phyloP scores from a whole-genome alignment of 2,888 invertebrate species.

The Rhabditophanes sp. region DNA sequence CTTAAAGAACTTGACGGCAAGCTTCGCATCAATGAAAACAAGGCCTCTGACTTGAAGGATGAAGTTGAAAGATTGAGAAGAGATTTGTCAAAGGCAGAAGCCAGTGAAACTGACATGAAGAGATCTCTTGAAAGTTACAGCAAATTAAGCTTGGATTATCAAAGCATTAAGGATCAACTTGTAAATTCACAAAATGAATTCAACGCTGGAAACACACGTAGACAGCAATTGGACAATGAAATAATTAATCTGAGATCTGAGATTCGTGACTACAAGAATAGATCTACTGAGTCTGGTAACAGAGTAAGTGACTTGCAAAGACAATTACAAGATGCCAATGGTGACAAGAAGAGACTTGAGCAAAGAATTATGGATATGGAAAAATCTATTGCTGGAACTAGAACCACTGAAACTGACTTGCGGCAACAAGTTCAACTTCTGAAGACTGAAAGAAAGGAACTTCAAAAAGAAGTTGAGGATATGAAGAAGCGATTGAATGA shows the following conservation, averaged over 20 bases:
- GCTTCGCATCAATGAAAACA: constrained; percentile 31
- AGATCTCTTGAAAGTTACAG: constrained; percentile 27
- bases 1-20: constrained; percentile 37
- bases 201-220: constrained; percentile 21
- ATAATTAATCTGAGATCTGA: constrained; percentile 29
- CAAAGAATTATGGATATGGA: constrained; percentile 33
- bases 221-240: constrained; percentile 33
- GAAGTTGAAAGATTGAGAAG: constrained; percentile 32
- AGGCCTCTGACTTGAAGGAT: constrained; percentile 30
- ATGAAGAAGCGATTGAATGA: constrained; percentile 25
- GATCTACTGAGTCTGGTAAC: constrained; percentile 27
- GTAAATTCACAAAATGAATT: constrained; percentile 28
- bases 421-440: constrained; percentile 32
- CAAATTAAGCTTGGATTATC: constrained; percentile 20
- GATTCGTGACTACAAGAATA: constrained; percentile 38
- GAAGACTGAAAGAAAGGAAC: constrained; percentile 32
- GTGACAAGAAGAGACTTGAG: constrained; percentile 37
- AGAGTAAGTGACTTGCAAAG: constrained; percentile 36
- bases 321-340: constrained; percentile 35
- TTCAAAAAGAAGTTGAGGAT: constrained; percentile 33
- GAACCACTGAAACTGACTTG: constrained; percentile 31
- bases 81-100: constrained; percentile 33
- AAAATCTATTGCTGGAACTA: constrained; percentile 26
- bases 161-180: constrained; percentile 13
- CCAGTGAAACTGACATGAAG: constrained; percentile 30